Base-by-base conservation (phyloP, 2,113 vertebrate genomes). In the Alouatta palliata region DNA sequence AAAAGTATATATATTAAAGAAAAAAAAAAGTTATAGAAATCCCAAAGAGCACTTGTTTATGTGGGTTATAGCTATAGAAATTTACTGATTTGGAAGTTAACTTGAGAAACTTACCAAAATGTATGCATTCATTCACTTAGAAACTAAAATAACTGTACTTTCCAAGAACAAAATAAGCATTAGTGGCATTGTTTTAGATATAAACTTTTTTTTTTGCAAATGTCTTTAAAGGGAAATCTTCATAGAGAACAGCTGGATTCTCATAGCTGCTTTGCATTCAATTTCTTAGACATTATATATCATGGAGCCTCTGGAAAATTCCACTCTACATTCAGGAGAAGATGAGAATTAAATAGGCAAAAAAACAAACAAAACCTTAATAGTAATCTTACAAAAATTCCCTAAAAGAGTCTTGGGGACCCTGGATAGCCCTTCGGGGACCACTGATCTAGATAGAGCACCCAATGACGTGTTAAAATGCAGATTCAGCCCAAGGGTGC, bases 31-130 rank as follows among this genome's bases (percentile, higher is more conserved):
- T 40, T 25, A 23, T 61, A 27, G 56, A 35, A 61, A 84, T 66
- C n/a, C 56, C 56, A 58, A 58, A 87, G 25, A 73, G 3, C 10
- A 1, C 30, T 85, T 92, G 9, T 8, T 87, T 49, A 8, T 30
- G 21, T 76, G 35, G 3, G 12, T 79, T 40, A 37, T 54, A 43
- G 20, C 47, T 21, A 25, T 56, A 35, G 56, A n/a, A 61, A 84
- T 66, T 93, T 80, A 54, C 27, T 2, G 10, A 71, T n/a, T 54
- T 95, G 20, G 77, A 97, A 93, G 58, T 85, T 66, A 91, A 64
- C 30, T 23, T 89, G 37, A 88, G 58, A 96, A 91, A 73, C 35
- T 84, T 73, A 77, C 5, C 66, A 93, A 91, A 52, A 43, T 85
- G 90, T 84, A 58, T 71, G 70, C 56, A 52, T 66, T 45, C 49